These are phyloP conservation scores for Andrena chrysosceles DNA, from an alignment of 2,888 invertebrate genomes.

Conservation along the genomic window DNA sequence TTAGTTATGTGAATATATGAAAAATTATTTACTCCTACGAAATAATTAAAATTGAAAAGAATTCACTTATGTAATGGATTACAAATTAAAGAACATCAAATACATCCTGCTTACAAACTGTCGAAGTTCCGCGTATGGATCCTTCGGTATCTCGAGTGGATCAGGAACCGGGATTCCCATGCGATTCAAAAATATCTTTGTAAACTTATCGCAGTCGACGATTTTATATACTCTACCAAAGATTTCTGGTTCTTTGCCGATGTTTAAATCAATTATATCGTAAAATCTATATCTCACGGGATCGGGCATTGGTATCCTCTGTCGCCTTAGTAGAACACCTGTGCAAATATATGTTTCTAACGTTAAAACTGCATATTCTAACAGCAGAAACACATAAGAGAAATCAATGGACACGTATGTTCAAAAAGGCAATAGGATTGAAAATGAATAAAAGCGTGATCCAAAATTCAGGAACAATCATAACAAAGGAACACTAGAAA, in stretches of 20 bases:
- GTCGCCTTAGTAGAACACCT: constrained; percentile 93
- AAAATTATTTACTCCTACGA: background rate
- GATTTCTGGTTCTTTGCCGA: constrained; percentile 92
- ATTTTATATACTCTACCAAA: constrained; percentile 94
- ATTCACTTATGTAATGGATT: background rate
- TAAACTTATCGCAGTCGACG: constrained; percentile 94
- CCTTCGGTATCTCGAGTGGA: constrained; percentile 87
- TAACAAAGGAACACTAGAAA: too few relatives aligned
- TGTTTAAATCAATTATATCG: constrained; percentile 94
- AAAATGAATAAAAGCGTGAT: too few relatives aligned
- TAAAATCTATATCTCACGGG: constrained; percentile 89
- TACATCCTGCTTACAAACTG: constrained; percentile 71
- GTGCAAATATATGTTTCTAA: background rate
- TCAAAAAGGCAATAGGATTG: too few relatives aligned
- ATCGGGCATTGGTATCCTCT: constrained; percentile 91
- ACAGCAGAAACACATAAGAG: background rate
- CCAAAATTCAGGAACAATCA: too few relatives aligned
- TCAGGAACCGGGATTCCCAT: constrained; percentile 94
- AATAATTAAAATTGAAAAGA: background rate
- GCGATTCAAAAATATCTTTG: constrained; percentile 93
- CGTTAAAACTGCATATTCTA: background rate
- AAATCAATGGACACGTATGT: too few relatives aligned
- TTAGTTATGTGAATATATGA: background rate
- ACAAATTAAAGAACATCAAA: background rate
- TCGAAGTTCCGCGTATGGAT: constrained; percentile 80